Evolutionary conservation across 2,797 vertebrate genomes (phyloP), one percentile per base, ranked within the genome.

Genomic region (Staurois parvus): DNA sequence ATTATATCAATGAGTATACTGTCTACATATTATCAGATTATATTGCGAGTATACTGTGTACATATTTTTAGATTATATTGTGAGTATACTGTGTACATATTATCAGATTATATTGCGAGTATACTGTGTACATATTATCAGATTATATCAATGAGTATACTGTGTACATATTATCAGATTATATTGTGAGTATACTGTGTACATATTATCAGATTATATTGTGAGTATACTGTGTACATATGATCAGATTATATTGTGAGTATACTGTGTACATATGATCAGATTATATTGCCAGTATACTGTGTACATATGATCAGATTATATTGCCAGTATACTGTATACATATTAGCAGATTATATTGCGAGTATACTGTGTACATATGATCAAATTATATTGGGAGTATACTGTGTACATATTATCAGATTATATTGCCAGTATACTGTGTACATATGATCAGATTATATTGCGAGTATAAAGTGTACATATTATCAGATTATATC

Each of bases 241-340:
- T 76, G 59, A 76, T 59, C 21, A 17, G 30, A 21, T 19, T 59
- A 76, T 59, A 59, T 30, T 76, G 19, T 30, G 29, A 59, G 48
- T 34, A 59, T 76, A 52, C 9, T 77, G 0, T 26, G 24, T 77
- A 56, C 29, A n/a, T n/a, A 32, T 76, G 32, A 76, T 59, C 10
- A 24, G 28, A 21, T 10, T 76, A 76, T 76, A 32, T 21, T 12
- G n/a, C n/a, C n/a, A n/a, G n/a, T n/a, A n/a, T n/a, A n/a, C n/a
- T n/a, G n/a, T 17, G 12, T 48, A 48, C 29, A 76, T 59, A 12
- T 34, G 34, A 34, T 37, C 21, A 59, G 9, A 32, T 30, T 69
- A 68, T 69, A 48, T 45, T 79, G 42, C 34, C 21, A 70, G 19
- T 81, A 72, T 81, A 56, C 12, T 52, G 1, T 72, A 15, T 81